A percentile compares a stretch with the other conserved stretches of the same genome.
Conservation (phyloP, 2,797 vertebrate genomes). For the Avahi laniger region DNA sequence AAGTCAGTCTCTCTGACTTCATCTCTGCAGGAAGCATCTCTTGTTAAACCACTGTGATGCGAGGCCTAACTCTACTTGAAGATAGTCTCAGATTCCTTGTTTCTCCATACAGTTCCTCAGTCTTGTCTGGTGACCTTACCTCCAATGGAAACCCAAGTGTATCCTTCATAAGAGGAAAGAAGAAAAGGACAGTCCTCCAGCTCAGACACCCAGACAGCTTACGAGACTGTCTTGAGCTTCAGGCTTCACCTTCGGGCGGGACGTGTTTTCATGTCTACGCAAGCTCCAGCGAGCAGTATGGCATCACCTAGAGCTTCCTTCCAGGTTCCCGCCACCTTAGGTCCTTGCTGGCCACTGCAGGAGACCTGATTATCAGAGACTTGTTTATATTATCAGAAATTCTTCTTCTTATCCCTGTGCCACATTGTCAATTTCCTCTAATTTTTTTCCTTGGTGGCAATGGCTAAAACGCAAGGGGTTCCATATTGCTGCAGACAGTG, state of each 20-base stretch:
- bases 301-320: background rate
- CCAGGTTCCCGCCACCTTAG: background rate
- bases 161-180: background rate
- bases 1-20: background rate
- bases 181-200: background rate
- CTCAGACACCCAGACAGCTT: background rate
- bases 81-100: background rate
- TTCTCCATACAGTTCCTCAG: background rate
- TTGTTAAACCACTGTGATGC: background rate
- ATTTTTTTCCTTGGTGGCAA: background rate
- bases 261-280: background rate
- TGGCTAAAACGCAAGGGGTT: background rate
- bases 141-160: background rate
- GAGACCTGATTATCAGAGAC: background rate
- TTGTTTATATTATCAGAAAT: background rate
- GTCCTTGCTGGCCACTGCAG: background rate
- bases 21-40: background rate
- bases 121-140: background rate
- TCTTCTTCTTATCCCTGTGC: background rate
- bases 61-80: background rate
- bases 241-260: background rate
- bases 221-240: rapidly evolving
- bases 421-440: background rate
- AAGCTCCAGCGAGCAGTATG: background rate
- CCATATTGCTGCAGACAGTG: background rate